Conservation (phyloP, 2,888 invertebrate genomes). For the Mimas tiliae region DNA sequence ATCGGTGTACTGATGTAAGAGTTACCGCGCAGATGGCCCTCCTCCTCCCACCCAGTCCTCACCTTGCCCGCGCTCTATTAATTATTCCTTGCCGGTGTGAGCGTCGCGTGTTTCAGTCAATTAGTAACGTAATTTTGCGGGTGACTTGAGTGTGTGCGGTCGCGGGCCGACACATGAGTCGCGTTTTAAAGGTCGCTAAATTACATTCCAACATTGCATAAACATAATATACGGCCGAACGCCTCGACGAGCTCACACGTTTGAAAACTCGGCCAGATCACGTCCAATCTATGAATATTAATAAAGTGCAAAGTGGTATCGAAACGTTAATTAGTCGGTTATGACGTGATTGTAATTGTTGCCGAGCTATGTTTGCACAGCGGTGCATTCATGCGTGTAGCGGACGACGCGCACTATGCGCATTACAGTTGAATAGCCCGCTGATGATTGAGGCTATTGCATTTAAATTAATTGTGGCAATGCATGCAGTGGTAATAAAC, state of each 20-base stretch:
- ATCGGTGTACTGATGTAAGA: conserved; percentile 85
- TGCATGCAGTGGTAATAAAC: conserved; percentile 66
- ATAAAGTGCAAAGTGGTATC: conserved; percentile 39
- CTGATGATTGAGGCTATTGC: conserved; percentile 78
- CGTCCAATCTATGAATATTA: conserved; percentile 37
- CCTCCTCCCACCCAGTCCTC: conserved; percentile 54
- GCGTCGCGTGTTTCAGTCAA: conserved; percentile 85
- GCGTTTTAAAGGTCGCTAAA: conserved; percentile 61
- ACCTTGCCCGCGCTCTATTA: conserved; percentile 80
- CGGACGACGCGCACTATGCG: conserved; percentile 35
- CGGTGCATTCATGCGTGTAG: conserved; percentile 51
- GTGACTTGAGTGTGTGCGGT: conserved; percentile 81
- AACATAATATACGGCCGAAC: conserved; percentile 25
- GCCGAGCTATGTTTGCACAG: conserved; percentile 42
- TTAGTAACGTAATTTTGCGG: conserved; percentile 85
- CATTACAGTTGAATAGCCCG: conserved; percentile 55
- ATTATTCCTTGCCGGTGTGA: conserved; percentile 84
- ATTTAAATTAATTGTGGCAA: conserved; percentile 79
- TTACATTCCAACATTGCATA: conserved; percentile 31
- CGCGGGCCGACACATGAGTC: conserved; percentile 61
- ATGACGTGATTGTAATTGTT: conserved; percentile 52
- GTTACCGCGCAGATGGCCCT: conserved; percentile 82
- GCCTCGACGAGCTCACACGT: background rate
- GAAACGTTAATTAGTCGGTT: conserved; percentile 48
- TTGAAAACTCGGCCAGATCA: conserved; percentile 30